Evolutionary conservation across 1,140 invertebrate species (phyloP).

Genomic region (Patella vulgata): DNA sequence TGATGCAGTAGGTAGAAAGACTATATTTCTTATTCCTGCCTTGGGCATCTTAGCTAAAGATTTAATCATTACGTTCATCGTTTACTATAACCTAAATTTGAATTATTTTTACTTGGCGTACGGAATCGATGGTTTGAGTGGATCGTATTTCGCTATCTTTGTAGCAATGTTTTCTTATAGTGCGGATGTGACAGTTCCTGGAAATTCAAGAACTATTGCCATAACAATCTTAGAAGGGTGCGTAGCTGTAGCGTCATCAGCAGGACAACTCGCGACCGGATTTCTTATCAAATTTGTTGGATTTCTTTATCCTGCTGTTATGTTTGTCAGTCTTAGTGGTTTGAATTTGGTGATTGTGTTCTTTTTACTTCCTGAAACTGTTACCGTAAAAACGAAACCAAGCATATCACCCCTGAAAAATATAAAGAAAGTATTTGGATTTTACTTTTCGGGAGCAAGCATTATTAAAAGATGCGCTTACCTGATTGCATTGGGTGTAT

Average conservation of each 20-base stretch:
- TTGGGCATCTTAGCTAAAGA: background rate
- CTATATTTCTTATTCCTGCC: background rate
- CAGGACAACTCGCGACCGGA: background rate
- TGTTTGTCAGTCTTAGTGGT: background rate
- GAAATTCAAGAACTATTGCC: background rate
- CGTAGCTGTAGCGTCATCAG: background rate
- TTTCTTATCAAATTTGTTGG: background rate
- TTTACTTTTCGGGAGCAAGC: background rate
- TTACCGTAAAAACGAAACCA: background rate
- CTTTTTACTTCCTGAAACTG: background rate
- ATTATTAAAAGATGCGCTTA: background rate
- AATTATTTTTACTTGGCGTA: constrained; percentile 1
- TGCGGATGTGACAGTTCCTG: background rate
- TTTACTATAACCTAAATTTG: constrained; percentile 2
- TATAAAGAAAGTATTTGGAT: constrained; percentile 6
- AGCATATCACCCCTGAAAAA: background rate
- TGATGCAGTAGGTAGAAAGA: constrained; percentile 1
- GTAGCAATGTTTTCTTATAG: constrained; percentile 15
- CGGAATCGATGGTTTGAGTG: constrained; percentile 1
- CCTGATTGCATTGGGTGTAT: background rate
- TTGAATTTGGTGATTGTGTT: background rate
- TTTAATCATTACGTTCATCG: background rate
- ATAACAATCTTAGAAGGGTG: background rate
- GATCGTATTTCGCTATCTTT: constrained; percentile 7
- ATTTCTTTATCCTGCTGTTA: background rate